Percentiles rank a stretch among this genome's conserved stretches.
Conservation (phyloP, 2,113 vertebrate species). For the Cololabis saira region DNA sequence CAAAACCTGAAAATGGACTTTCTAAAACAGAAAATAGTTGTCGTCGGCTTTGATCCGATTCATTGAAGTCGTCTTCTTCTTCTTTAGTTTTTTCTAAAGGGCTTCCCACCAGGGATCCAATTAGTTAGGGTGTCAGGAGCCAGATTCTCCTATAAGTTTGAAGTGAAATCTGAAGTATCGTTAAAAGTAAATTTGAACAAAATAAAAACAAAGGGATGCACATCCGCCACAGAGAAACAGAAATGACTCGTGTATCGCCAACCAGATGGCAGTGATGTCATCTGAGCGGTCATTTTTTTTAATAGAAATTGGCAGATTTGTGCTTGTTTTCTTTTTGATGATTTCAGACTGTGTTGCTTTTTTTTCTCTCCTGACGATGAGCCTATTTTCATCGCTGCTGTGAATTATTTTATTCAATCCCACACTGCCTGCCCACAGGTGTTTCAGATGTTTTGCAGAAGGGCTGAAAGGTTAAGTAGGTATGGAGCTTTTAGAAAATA, state of each 20-base stretch:
- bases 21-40: too few relatives aligned
- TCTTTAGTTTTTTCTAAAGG: not conserved
- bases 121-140: not conserved
- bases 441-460: not conserved
- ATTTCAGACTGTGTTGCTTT: not conserved
- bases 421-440: not conserved
- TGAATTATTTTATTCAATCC: not conserved
- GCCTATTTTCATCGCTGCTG: not conserved
- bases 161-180: not conserved
- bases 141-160: not conserved
- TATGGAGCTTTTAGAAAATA: too few relatives aligned
- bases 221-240: not conserved
- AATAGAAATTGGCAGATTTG: not conserved
- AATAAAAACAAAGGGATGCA: not conserved
- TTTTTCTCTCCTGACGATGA: not conserved
- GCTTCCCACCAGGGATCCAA: not conserved
- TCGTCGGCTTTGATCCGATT: too few relatives aligned
- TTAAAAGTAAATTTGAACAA: not conserved
- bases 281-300: slow-evolving; percentile 1
- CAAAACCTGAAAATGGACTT: too few relatives aligned
- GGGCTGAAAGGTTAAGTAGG: too few relatives aligned
- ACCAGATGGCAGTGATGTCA: slow-evolving; percentile 3
- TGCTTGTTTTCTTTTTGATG: slow-evolving; percentile 6
- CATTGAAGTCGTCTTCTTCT: too few relatives aligned
- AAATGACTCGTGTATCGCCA: not conserved